A percentile compares a stretch with the other conserved stretches of the same genome.
Evolutionary conservation across 2,113 vertebrate species (phyloP).

Genomic region (Tauraco erythrolophus): DNA sequence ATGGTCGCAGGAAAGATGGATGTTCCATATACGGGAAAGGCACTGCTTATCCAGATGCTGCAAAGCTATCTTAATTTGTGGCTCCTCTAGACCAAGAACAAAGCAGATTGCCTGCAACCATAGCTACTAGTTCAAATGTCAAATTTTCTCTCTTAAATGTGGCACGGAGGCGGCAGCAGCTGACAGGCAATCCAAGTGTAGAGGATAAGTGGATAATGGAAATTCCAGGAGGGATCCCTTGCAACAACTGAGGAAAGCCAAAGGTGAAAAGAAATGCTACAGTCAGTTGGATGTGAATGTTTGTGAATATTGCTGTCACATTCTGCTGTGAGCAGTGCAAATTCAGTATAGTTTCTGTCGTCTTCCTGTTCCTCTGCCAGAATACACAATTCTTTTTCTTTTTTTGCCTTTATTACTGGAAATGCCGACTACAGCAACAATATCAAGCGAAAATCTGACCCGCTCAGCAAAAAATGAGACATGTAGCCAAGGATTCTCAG

Average conservation of each 20-base stretch:
- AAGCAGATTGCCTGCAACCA: not conserved
- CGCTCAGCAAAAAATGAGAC: not conserved
- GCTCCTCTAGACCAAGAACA: conserved; percentile 34
- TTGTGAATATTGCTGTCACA: not conserved
- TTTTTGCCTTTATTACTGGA: not conserved
- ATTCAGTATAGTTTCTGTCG: not conserved
- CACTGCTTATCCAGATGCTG: not conserved
- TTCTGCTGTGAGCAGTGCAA: not conserved
- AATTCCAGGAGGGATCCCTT: not conserved
- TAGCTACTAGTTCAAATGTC: conserved; percentile 33
- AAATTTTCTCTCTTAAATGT: conserved; percentile 28
- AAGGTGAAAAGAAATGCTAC: not conserved
- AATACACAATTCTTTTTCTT: not conserved
- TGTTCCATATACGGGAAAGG: not conserved
- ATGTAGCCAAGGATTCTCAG: not conserved
- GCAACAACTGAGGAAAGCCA: not conserved
- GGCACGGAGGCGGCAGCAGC: not conserved
- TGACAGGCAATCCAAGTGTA: conserved; percentile 7
- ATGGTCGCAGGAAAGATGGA: not conserved
- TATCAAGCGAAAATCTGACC: not conserved
- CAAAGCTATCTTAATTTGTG: conserved; percentile 15
- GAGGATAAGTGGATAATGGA: not conserved
- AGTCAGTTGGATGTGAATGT: not conserved
- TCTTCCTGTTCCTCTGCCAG: not conserved
- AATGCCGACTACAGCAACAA: not conserved